phyloP scores from a whole-genome alignment of 1,140 invertebrate species.

The Cydia amplana region DNA sequence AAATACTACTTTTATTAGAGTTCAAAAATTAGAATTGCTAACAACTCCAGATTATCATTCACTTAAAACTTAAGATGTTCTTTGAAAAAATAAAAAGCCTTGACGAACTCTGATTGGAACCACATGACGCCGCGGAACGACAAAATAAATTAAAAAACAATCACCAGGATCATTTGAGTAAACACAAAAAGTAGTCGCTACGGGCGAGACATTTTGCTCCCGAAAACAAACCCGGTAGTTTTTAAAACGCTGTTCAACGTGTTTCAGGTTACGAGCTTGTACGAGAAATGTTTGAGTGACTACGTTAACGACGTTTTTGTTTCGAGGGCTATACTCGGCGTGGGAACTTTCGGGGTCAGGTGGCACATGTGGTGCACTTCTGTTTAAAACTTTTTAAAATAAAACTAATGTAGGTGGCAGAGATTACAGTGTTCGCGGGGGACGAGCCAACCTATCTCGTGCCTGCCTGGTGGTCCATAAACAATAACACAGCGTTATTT shows the following conservation, averaged over 20 bases:
- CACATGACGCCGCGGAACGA: conserved; percentile 70
- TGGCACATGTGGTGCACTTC: conserved; percentile 73
- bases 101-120: conserved; percentile 69
- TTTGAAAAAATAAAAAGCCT: conserved; percentile 66
- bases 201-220: conserved; percentile 69
- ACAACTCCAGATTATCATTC: background rate
- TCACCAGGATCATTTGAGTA: conserved; percentile 75
- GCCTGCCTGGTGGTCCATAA: conserved; percentile 66
- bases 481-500: conserved; percentile 71
- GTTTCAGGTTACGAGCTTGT: conserved; percentile 39
- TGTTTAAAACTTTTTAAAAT: conserved; percentile 72
- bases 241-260: conserved; percentile 41
- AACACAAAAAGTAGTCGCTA: conserved; percentile 69
- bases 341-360: conserved; percentile 76
- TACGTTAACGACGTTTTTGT: conserved; percentile 61
- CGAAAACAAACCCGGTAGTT: conserved; percentile 56
- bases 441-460: conserved; percentile 47
- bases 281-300: conserved; percentile 42
- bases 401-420: conserved; percentile 60
- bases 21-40: background rate
- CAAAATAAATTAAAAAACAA: conserved; percentile 78
- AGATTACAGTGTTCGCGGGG: conserved; percentile 65
- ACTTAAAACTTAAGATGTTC: background rate
- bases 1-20: no score
- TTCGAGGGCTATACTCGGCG: conserved; percentile 61